Evolutionary conservation across 2,113 vertebrate species (phyloP).

Genomic region (Istiophorus platypterus): DNA sequence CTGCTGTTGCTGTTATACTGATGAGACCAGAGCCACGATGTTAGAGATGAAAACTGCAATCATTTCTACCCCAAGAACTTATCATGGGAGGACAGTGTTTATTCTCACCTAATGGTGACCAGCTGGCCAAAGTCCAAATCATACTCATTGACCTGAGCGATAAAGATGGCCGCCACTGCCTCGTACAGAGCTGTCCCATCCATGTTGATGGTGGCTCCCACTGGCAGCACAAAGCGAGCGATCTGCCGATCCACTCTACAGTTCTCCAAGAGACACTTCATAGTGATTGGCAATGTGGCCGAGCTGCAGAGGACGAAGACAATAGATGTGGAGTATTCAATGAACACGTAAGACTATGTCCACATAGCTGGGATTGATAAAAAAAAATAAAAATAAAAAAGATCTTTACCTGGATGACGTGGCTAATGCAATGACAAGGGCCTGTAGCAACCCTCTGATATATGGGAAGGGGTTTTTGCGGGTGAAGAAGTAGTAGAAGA

Average conservation of each 20-base stretch:
- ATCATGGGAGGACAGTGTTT: background rate
- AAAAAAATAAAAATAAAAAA: background rate
- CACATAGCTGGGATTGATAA: background rate
- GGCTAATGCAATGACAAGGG: conserved; percentile 88
- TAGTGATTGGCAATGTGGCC: conserved; percentile 92
- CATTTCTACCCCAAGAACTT: background rate
- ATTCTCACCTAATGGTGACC: conserved; percentile 88
- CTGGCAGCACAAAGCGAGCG: conserved; percentile 89
- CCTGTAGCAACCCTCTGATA: conserved; percentile 89
- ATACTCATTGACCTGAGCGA: conserved; percentile 91
- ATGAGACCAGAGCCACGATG: background rate
- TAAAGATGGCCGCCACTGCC: conserved; percentile 91
- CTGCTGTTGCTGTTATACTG: conserved; percentile 84
- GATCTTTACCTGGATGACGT: conserved; percentile 74
- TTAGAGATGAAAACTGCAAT: background rate
- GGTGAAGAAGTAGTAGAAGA: conserved; percentile 87
- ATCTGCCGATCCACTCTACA: conserved; percentile 89
- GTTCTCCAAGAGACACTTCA: conserved; percentile 94
- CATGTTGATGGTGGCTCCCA: conserved; percentile 94
- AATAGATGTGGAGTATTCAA: background rate
- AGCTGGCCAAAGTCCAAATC: conserved; percentile 92
- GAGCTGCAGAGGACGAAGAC: conserved; percentile 82
- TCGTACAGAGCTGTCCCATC: conserved; percentile 91
- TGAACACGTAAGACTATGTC: too few species aligned
- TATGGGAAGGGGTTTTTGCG: conserved; percentile 89